These are phyloP conservation scores for Pedionomus torquatus DNA, from an alignment of 2,113 vertebrate genomes.

Conservation along the genomic window DNA sequence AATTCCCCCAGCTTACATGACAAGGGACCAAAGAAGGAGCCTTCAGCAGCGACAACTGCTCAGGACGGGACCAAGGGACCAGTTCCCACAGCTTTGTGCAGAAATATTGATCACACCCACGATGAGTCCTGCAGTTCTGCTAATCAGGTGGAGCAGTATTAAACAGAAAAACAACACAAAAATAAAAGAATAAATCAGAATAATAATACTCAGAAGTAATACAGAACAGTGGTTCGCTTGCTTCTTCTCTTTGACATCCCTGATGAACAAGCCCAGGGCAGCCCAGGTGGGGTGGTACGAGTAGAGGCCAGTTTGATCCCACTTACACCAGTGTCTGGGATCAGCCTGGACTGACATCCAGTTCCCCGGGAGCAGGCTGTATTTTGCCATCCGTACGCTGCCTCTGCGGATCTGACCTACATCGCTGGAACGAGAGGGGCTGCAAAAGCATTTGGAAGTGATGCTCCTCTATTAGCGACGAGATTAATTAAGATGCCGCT, in stretches of 20 bases:
- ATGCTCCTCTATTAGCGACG: background rate
- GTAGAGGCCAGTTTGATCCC: background rate
- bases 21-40: background rate
- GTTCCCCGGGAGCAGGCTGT: background rate
- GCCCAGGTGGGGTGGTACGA: background rate
- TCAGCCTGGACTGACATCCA: background rate
- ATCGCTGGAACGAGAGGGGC: background rate
- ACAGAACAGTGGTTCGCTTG: background rate
- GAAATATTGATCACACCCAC: background rate
- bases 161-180: background rate
- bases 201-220: too few species aligned
- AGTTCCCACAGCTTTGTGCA: background rate
- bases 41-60: background rate
- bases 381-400: background rate
- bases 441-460: conserved; percentile 12
- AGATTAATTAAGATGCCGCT: conserved; percentile 57
- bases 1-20: background rate
- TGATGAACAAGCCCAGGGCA: background rate
- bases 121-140: background rate
- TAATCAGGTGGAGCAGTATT: background rate
- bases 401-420: background rate
- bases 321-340: background rate
- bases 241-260: background rate
- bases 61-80: background rate
- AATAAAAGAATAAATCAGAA: background rate